phyloP scores from a whole-genome alignment of 2,797 vertebrate genomes.

The Leucoraja ocellata region DNA sequence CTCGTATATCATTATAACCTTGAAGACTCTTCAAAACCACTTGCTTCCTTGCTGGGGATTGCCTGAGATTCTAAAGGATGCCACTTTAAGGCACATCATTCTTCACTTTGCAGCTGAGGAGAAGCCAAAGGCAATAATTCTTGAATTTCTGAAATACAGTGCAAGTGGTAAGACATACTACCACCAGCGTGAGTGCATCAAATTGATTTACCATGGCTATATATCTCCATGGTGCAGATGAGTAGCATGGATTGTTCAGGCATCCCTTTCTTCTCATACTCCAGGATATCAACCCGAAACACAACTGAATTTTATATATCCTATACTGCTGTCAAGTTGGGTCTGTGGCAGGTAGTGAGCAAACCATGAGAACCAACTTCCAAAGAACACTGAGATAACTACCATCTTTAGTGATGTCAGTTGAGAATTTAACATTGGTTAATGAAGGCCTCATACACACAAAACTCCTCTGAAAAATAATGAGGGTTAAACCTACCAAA shows the following conservation, averaged over 20 bases:
- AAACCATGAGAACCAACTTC: too few relatives aligned
- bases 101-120: background rate
- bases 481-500: too few relatives aligned
- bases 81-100: background rate
- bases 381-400: too few relatives aligned
- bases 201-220: background rate
- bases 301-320: background rate
- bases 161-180: background rate
- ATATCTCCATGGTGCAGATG: background rate
- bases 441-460: too few relatives aligned
- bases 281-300: background rate
- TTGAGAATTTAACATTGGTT: too few relatives aligned
- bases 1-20: background rate
- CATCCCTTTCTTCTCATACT: background rate
- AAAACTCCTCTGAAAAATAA: too few relatives aligned
- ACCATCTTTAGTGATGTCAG: too few relatives aligned
- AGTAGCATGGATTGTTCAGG: background rate
- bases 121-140: background rate
- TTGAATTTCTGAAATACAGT: background rate
- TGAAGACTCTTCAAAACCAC: background rate
- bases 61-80: background rate
- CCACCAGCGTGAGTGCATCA: background rate
- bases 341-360: too few relatives aligned
- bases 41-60: background rate
- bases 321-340: background rate